A percentile compares a stretch with the other conserved stretches of the same genome.
Conservation (phyloP, 2,888 invertebrate species). For the Troglohyphantes excavatus region DNA sequence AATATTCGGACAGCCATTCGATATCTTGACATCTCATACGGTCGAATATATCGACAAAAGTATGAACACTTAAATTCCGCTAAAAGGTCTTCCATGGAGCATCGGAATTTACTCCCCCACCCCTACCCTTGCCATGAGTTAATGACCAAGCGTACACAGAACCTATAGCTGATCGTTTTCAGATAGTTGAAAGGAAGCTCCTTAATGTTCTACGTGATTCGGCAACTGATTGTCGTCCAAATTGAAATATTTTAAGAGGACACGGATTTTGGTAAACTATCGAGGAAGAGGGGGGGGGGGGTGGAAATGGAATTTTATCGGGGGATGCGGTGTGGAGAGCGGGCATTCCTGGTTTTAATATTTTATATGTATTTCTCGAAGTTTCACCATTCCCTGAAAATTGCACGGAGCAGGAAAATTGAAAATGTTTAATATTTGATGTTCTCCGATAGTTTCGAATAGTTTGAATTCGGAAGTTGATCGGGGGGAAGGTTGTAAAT, state of each 20-base stretch:
- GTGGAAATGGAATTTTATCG: not conserved
- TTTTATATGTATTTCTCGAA: constrained; percentile 11
- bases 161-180: not conserved
- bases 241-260: not conserved
- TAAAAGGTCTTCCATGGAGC: not conserved
- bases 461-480: not conserved
- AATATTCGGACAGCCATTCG: not conserved
- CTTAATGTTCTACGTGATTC: constrained; percentile 41
- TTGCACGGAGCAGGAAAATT: not conserved
- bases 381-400: constrained; percentile 5
- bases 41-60: not conserved
- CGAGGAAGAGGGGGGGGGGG: not conserved
- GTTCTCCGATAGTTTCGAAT: not conserved
- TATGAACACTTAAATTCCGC: constrained; percentile 5
- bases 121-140: not conserved
- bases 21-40: not conserved
- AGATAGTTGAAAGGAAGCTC: not conserved
- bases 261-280: constrained; percentile 8
- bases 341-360: not conserved
- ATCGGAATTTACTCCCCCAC: not conserved
- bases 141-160: not conserved
- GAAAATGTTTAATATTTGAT: constrained; percentile 21
- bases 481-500: not conserved
- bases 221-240: constrained; percentile 21
- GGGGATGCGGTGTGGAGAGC: not conserved